These are phyloP conservation scores for Drosophila pseudoobscura DNA, from an alignment of 1,140 invertebrate genomes.

Conservation along the genomic window DNA sequence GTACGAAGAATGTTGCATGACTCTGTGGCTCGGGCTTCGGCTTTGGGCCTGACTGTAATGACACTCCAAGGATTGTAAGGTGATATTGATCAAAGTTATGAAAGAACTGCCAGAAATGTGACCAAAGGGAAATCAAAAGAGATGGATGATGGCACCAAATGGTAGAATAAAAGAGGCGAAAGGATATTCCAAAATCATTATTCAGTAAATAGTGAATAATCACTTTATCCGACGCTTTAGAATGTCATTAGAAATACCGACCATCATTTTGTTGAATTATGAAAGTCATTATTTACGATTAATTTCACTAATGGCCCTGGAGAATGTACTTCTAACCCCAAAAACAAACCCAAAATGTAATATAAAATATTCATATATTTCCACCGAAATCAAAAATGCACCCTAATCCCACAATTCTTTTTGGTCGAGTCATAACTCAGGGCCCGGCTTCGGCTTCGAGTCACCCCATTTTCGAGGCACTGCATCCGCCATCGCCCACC, in stretches of 20 bases:
- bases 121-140: conserved; percentile 35
- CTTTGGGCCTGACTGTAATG: conserved; percentile 13
- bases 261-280: conserved; percentile 11
- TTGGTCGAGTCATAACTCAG: conserved; percentile 53
- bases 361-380: conserved; percentile 27
- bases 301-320: background rate
- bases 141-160: conserved; percentile 3
- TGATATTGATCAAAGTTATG: conserved; percentile 33
- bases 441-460: conserved; percentile 10
- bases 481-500: conserved; percentile 18
- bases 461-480: conserved; percentile 59
- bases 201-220: too few relatives aligned
- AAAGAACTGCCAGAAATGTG: conserved; percentile 12
- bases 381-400: conserved; percentile 23
- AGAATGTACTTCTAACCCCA: conserved; percentile 5
- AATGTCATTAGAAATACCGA: too few relatives aligned
- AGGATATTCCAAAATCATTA: too few relatives aligned
- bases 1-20: conserved; percentile 52
- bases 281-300: conserved; percentile 4
- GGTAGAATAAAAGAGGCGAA: background rate
- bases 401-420: conserved; percentile 54
- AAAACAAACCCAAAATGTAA: conserved; percentile 20
- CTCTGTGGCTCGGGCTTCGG: conserved; percentile 1
- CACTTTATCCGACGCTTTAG: too few relatives aligned
- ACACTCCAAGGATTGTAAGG: conserved; percentile 53